These are phyloP conservation scores for Epinephelus lanceolatus DNA, from an alignment of 2,113 vertebrate species.

Conservation along the genomic window DNA sequence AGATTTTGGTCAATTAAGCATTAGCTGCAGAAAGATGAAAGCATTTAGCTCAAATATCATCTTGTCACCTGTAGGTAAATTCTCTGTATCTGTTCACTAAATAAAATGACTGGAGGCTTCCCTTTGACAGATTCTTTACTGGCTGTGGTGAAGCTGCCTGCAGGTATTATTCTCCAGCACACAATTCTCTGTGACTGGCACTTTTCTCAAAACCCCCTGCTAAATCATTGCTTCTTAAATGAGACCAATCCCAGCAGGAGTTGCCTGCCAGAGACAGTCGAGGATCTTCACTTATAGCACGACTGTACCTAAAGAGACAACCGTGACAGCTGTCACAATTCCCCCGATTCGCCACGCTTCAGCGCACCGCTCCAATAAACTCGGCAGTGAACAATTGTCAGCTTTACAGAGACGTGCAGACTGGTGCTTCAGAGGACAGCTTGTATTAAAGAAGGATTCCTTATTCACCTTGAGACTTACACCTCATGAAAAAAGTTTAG, in stretches of 20 bases:
- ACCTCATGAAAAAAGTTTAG: neutral
- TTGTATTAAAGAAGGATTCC: slow-evolving; percentile 24
- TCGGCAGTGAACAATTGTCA: slow-evolving; percentile 42
- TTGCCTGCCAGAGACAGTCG: slow-evolving; percentile 22
- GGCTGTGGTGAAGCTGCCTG: slow-evolving; percentile 41
- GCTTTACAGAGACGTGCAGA: slow-evolving; percentile 26
- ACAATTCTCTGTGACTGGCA: slow-evolving; percentile 36
- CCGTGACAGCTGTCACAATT: slow-evolving; percentile 56
- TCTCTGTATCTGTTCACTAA: neutral
- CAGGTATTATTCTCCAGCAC: slow-evolving; percentile 39
- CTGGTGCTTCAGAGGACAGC: slow-evolving; percentile 23
- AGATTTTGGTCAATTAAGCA: neutral
- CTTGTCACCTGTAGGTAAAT: slow-evolving; percentile 7
- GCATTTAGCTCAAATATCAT: slow-evolving; percentile 21
- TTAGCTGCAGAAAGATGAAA: slow-evolving; percentile 2
- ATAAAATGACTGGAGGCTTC: slow-evolving; percentile 20
- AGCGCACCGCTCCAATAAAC: slow-evolving; percentile 2
- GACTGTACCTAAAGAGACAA: slow-evolving; percentile 65
- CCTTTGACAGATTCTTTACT: slow-evolving; percentile 14
- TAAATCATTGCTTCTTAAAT: slow-evolving; percentile 41
- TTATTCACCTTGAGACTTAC: slow-evolving; percentile 30
- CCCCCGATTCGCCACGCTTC: slow-evolving; percentile 42
- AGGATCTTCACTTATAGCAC: slow-evolving; percentile 25
- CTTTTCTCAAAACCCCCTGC: neutral
- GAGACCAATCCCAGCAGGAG: slow-evolving; percentile 49